Evolutionary conservation across 2,888 invertebrate species (phyloP), one percentile per base, ranked within the genome.

Genomic region (Chrysina gloriosa): DNA sequence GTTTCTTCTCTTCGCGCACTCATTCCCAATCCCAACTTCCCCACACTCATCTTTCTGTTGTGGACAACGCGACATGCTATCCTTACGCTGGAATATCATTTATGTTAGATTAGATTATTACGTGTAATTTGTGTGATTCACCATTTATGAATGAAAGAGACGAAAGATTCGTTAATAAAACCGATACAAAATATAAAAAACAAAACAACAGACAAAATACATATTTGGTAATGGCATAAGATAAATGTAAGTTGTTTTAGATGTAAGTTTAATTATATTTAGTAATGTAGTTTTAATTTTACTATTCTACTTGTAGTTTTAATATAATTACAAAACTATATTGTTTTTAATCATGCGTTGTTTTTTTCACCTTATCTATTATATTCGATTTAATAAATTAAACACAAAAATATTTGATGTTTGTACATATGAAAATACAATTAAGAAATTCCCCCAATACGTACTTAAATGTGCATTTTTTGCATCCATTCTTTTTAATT

Each of bases 41-140:
- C n/a, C n/a, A n/a, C n/a, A n/a, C n/a, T n/a, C n/a, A n/a, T n/a
- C n/a, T n/a, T n/a, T n/a, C n/a, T n/a, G n/a, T n/a, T n/a, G n/a
- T n/a, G n/a, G n/a, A n/a, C n/a, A 29, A 9, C 31, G 29, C 29
- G 5, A 19, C 16, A 42, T 61, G 42, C 42, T 61, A 36, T 27
- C 45, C 25, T 54, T 68, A 63, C 42, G 52, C 63, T 63, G 61
- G 36, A 56, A 65, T 68, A 68, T 68, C 47, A 50, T 61, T 69
- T 69, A 66, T 66, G 69, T 67, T 65, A 72, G 76, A 73, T 70
- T 71, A 71, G 73, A 72, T 75, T 74, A 72, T 76, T n/a, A n/a
- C n/a, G 74, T 77, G 76, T 76, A 74, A 72, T 78, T 71, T 72
- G 76, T 78, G 77, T 77, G 77, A 77, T 75, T 71, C 58, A 70